These are phyloP conservation scores for Nephrotoma guestfalica DNA, from an alignment of 2,888 invertebrate genomes.

Conservation along the genomic window DNA sequence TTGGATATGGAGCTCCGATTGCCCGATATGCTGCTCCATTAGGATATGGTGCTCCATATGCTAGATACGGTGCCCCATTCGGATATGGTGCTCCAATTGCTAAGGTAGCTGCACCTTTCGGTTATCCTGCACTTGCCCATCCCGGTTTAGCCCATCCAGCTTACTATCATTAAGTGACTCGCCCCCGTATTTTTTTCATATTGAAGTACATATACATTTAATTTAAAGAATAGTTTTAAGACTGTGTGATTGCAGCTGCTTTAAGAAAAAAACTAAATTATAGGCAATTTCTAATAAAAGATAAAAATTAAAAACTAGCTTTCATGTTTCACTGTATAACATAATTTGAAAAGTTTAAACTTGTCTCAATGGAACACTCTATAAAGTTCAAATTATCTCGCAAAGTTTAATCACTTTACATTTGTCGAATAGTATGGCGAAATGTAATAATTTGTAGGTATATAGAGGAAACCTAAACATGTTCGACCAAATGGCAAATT, in stretches of 20 bases:
- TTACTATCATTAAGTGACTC: neutral
- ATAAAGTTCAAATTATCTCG: no score
- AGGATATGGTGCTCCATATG: neutral
- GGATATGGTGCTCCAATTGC: neutral
- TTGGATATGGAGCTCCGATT: slow-evolving; percentile 8
- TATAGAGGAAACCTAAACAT: no score
- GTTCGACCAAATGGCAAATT: no score
- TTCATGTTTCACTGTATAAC: no score
- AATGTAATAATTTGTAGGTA: no score
- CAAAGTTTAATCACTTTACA: no score
- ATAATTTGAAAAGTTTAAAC: no score
- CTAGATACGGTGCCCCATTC: neutral
- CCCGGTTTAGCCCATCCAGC: neutral
- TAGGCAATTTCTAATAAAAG: neutral
- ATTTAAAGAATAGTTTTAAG: neutral
- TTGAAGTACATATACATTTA: neutral
- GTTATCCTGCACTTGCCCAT: neutral
- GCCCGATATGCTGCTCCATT: neutral
- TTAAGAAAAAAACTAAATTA: neutral
- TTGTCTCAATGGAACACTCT: no score
- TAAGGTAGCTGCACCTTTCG: neutral
- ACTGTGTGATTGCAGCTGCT: neutral
- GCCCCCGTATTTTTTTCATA: neutral
- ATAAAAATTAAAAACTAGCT: neutral
- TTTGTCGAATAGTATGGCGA: no score